Evolutionary conservation across 2,113 vertebrate genomes (phyloP), one percentile per base, ranked within the genome.

Genomic region (Lamprotornis superbus): DNA sequence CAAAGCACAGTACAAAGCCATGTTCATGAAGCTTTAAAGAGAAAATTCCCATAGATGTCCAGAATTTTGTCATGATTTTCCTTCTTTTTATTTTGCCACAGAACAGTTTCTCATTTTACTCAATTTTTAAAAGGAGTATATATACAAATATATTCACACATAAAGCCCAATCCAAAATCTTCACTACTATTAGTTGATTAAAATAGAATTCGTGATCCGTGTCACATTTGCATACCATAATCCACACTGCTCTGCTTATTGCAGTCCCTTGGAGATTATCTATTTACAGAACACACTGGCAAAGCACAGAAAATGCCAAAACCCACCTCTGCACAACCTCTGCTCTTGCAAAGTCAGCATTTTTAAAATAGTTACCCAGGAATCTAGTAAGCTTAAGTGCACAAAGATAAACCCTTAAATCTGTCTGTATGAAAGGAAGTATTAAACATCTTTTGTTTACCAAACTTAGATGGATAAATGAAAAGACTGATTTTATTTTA

Each of bases 371-470:
- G 83, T 74, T 85, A 90, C 88, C 81, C 49, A 77, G 71, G 92
- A 94, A 91, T 81, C 56, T 94, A 95, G 95, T 96, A 93, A 96
- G 92, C 91, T 96, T 97, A 87, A 93, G 90, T 88, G 90, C 71
- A 91, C 47, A 80, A 86, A 94, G 68, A 96, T 95, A 97, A 97
- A 95, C 70, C 77, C 63, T 89, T 91, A 91, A 93, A 92, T 93
- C 67, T 85, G 82, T 40, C 95, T 94, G 53, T 61, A 95, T 97
- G 96, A 97, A 97, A 98, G 83, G 61, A 89, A 88, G 94, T 74
- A 95, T 95, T 96, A 96, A 95, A 76, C 21, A 81, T 96, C 96
- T 90, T 96, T 97, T 98, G 97, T 98, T 97, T 97, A 97, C 91
- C 65, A 92, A 94, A 95, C 87, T 96, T 77, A 78, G 85, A 75